Evolutionary conservation across 2,888 invertebrate species (phyloP).

Genomic region (Acleris cristana): DNA sequence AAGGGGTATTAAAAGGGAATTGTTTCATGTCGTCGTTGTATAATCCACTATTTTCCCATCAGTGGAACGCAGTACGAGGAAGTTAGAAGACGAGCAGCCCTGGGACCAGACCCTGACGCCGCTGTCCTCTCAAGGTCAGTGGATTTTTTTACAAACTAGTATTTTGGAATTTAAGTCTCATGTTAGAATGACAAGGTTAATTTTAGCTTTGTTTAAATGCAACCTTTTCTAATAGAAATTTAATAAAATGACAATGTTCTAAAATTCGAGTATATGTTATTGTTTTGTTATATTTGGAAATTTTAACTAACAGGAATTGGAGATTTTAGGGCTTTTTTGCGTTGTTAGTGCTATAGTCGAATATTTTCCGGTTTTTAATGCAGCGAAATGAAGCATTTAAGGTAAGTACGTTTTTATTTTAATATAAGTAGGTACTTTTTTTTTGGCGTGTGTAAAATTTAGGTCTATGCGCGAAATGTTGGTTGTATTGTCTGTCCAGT

Average conservation of each 20-base stretch:
- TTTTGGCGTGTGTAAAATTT: too few relatives aligned
- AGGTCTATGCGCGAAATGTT: too few relatives aligned
- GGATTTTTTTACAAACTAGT: not conserved
- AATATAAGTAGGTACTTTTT: too few relatives aligned
- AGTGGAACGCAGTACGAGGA: conserved; percentile 75
- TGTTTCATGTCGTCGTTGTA: too few relatives aligned
- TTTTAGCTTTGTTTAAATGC: not conserved
- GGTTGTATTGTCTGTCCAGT: too few relatives aligned
- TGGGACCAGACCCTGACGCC: conserved; percentile 65
- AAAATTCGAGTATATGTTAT: not conserved
- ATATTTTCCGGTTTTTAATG: too few relatives aligned
- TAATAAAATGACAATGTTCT: too few relatives aligned
- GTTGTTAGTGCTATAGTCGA: too few relatives aligned
- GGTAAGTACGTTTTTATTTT: too few relatives aligned
- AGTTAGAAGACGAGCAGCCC: conserved; percentile 66
- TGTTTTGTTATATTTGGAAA: not conserved
- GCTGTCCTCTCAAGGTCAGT: conserved; percentile 40
- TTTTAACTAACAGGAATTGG: not conserved
- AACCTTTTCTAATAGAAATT: not conserved
- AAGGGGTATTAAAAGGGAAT: too few relatives aligned
- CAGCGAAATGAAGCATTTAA: too few relatives aligned
- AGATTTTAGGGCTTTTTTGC: too few relatives aligned
- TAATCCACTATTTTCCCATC: conserved; percentile 24
- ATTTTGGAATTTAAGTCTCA: conserved; percentile 2
- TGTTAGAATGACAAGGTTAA: not conserved